Base-by-base conservation (phyloP, 2,113 vertebrate species). In the Delphinapterus leucas region DNA sequence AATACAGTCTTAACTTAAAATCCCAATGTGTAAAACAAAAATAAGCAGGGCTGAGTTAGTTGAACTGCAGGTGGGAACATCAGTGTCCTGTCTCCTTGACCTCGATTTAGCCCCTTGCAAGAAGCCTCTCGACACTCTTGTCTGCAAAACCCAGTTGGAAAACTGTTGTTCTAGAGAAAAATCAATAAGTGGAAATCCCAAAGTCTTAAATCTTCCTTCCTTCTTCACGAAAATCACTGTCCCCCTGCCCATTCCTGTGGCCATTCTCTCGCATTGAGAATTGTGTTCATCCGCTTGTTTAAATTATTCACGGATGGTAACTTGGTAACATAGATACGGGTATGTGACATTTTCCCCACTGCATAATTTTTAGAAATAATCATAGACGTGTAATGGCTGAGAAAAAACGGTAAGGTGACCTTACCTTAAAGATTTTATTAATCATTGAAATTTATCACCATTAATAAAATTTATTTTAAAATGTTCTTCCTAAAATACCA, bases 381-480 rank as follows among this genome's bases (percentile, higher is more conserved):
- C 2, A 3, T 90, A 67, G 65, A 20, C 33, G 1, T 41, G 8
- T 79, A 61, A 76, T 14, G 5, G 11, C 33, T 92, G 21, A 87
- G 38, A 94, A 81, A 49, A 49, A 94, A 81, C 28, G 31, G 31
- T 2, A 25, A 10, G 26, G 33, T 18, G 38, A n/a, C 33, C 74
- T 83, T 93, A 53, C 55, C 20, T 11, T 93, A 88, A 88, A 61
- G 3, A 82, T 89, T 96, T 87, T 61, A n/a, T 77, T 89, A 53
- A 47, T 58, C 65, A 85, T 53, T 70, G 60, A 85, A 84, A 73
- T 96, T 38, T 49, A 44, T 73, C 80, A 44, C 14, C 36, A 61
- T 31, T 73, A 82, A 44, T 88, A 96, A 15, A 26, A 65, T 55
- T 87, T 82, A 73, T 80, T 93, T 96, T 74, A 53, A 92, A 91